Evolutionary conservation across 2,797 vertebrate species (phyloP).

Genomic region (Phyllotis vaccarum): DNA sequence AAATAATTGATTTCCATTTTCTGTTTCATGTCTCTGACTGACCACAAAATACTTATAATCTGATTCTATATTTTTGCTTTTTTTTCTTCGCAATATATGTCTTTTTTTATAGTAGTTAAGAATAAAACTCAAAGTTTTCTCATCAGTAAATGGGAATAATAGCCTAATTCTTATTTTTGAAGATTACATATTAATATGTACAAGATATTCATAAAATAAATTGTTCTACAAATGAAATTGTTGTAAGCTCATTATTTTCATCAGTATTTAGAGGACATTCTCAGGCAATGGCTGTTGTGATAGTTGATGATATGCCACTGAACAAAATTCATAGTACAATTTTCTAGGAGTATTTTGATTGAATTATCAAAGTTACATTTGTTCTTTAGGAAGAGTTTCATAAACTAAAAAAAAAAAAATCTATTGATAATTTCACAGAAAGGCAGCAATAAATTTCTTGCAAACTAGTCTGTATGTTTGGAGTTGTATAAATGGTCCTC

Average conservation of each 20-base stretch:
- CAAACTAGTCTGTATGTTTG: background rate
- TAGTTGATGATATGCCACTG: background rate
- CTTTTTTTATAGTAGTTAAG: background rate
- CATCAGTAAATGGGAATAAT: background rate
- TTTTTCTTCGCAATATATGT: background rate
- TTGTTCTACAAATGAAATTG: background rate
- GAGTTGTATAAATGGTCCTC: background rate
- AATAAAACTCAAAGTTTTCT: background rate
- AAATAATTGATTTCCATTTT: conserved; percentile 64
- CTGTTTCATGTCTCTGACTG: conserved; percentile 30
- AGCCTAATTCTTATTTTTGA: background rate
- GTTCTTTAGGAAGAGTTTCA: background rate
- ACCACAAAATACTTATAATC: background rate
- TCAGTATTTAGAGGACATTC: background rate
- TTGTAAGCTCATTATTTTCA: background rate
- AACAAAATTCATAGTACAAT: background rate
- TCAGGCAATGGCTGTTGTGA: background rate
- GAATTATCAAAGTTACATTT: background rate
- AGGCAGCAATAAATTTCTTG: conserved; percentile 28
- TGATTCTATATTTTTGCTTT: conserved; percentile 16
- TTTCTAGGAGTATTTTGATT: background rate
- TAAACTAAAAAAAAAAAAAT: conserved; percentile 33
- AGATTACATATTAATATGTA: background rate
- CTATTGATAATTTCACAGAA: conserved; percentile 51
- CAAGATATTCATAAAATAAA: background rate